Evolutionary conservation across 2,797 vertebrate genomes (phyloP), one percentile per base, ranked within the genome.

Genomic region (Diglossa cyanea): DNA sequence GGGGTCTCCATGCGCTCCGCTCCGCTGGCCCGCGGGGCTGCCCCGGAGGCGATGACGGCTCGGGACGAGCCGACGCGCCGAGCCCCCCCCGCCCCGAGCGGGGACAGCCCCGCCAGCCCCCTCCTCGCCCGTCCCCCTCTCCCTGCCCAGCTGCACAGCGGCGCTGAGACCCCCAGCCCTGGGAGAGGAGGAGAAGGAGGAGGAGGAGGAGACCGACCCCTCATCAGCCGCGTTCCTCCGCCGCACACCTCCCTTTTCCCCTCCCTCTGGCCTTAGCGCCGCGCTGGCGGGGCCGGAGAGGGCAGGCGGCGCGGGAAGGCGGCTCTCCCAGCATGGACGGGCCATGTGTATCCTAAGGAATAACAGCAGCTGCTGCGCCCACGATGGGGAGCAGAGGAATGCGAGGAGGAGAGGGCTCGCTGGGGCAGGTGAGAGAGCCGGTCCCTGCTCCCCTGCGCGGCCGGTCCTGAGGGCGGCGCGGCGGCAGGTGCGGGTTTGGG

Each of bases 201-300:
- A 35, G 77, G 79, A 92, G 94, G 91, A 86, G 92, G 92, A 93
- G 88, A 93, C 85, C 75, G 88, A 79, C 82, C 93, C 91, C 87
- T 95, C 85, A 44, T 13, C 92, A 61, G 90, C 90, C 13, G 87
- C 67, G 77, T 24, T 55, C 71, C 92, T 55, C 54, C 40, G 21
- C 90, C 89, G 83, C 85, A 95, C 96, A 85, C 82, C 86, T 84
- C 80, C 94, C 94, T 93, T 54, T 91, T 90, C 95, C 95, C 95
- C 97, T 96, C 96, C 96, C 94, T 97, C 96, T 95, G 97, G 96
- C 73, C 88, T 90, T 90, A n/a, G 96, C 95, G 90, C 76, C 35
- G 94, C 73, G 35, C 77, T 33, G 77, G 85, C 92, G 84, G 91
- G 95, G 95, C 73, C 91, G 55, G 70, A 18, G 66, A 79, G 89